Evolutionary conservation across 1,140 invertebrate species (phyloP), one percentile per base, ranked within the genome.

Genomic region (Drosophila pachea): DNA sequence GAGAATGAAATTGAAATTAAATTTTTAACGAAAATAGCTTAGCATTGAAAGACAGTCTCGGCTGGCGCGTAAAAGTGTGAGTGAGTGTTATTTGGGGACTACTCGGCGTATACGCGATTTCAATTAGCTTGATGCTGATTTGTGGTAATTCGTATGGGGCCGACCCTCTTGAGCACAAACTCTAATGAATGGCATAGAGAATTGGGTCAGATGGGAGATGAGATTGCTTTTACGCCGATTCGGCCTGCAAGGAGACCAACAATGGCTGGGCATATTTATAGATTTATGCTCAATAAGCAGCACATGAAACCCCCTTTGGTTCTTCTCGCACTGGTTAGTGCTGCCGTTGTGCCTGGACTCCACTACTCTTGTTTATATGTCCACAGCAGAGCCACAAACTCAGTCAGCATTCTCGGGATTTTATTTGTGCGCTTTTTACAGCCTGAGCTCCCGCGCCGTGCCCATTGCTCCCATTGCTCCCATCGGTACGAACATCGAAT

Each of bases 221-320:
- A 63, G 35, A 31, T 32, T 14, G 14, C n/a, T 48, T 36, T 22
- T n/a, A 54, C 49, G 32, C 54, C 43, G 62, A 60, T 74, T 68
- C 48, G 32, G 66, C 59, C 38, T 50, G 14, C 11, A 32, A 12
- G 14, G 31, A 38, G 64, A 68, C 68, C 69, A 72, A 72, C 69
- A 72, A 72, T 67, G 56, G 64, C 63, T 73, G 78, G 75, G 60
- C 73, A 84, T 76, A 70, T 71, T 83, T 83, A 84, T 84, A 65
- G 73, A 73, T 73, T 62, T 78, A 40, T 69, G 50, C 61, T 68
- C 48, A 74, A 62, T 66, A 55, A 71, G 58, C 42, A 43, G 66
- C 48, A 65, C 43, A 72, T 52, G 61, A 70, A 47, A 55, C 55
- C 69, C 59, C 72, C 52, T 74, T 36, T 64, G 4, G 12, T 36